Percentiles rank a stretch among this genome's conserved stretches.
Conservation (phyloP, 2,888 invertebrate species). For the Acrocera orbiculus region DNA sequence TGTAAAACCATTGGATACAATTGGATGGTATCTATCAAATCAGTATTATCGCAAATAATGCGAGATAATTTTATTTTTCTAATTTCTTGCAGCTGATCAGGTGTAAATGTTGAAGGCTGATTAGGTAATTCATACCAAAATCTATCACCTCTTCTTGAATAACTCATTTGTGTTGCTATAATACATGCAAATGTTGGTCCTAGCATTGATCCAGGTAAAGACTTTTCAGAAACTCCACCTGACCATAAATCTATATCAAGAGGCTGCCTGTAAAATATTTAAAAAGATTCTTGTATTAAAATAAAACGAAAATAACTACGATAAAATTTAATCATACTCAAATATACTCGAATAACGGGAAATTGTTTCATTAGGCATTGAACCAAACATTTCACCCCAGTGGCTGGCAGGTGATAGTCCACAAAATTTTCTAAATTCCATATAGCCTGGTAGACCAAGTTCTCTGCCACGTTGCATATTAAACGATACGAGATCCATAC, state of each 20-base stretch:
- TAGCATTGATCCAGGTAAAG: slow-evolving; percentile 78
- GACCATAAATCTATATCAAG: slow-evolving; percentile 89
- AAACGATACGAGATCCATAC: slow-evolving; percentile 80
- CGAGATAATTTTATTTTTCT: slow-evolving; percentile 64
- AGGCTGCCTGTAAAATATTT: slow-evolving; percentile 44
- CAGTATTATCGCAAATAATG: slow-evolving; percentile 81
- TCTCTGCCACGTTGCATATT: slow-evolving; percentile 89
- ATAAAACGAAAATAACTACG: slow-evolving; percentile 1
- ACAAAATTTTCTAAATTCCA: slow-evolving; percentile 84
- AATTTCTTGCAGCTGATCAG: slow-evolving; percentile 68
- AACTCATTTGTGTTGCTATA: slow-evolving; percentile 84
- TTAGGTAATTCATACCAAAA: slow-evolving; percentile 90
- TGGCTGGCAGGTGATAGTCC: slow-evolving; percentile 60
- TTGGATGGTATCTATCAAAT: slow-evolving; percentile 79
- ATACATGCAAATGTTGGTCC: slow-evolving; percentile 90
- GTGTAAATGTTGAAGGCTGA: slow-evolving; percentile 79
- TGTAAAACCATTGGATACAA: slow-evolving; percentile 83
- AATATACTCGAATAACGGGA: slow-evolving; percentile 66
- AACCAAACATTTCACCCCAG: slow-evolving; percentile 63
- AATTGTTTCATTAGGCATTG: slow-evolving; percentile 79
- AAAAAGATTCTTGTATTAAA: not conserved
- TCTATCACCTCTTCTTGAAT: slow-evolving; percentile 73
- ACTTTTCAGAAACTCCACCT: slow-evolving; percentile 80
- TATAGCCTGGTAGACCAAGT: slow-evolving; percentile 80
- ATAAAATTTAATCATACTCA: slow-evolving; percentile 37